Base-by-base conservation (phyloP, 2,113 vertebrate genomes). In the Centrocercus urophasianus region DNA sequence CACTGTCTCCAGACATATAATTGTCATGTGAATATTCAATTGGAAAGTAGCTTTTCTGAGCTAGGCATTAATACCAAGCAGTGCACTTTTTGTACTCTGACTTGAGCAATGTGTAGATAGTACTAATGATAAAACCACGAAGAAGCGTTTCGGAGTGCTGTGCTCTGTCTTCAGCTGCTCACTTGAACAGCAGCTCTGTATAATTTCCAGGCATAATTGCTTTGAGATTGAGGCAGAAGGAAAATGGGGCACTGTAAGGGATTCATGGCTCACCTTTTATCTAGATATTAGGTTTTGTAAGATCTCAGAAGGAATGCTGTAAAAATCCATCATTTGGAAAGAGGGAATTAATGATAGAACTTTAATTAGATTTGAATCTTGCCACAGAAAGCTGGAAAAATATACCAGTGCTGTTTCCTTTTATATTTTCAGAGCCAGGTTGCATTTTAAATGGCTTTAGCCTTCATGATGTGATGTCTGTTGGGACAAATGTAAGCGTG, bases 381-480 rank as follows among this genome's bases (percentile, higher is more conserved):
- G 57, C 57, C 20, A 34, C 7, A 21, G 13, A 36, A 77, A 69
- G 30, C 3, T 14, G 25, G 38, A 76, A 48, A 3, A 43, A 30
- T 7, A 3, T 60, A 28, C 3, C 28, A 72, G 21, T 60, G 36
- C 1, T 73, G 30, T 1, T 2, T 83, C 20, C 18, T 83, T 78
- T 11, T 11, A 6, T 3, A 69, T 60, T 54, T 83, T 89, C 43
- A 52, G 61, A 59, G 24, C 4, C 4, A 17, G 30, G 43, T 81
- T 73, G 2, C 3, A 61, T 78, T 72, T 40, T 18, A 42, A 56
- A 30, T 36, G 8, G 24, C 19, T 5, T 67, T 12, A 11, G 19
- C 15, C 65, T 60, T 5, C 79, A 20, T n/a, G 21, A 25, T 32
- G 20, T 1, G 0, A 2, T 60, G 38, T 45, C 11, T 47, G 38